Evolutionary conservation across 2,888 invertebrate genomes (phyloP), one percentile per base, ranked within the genome.

Genomic region (Sarcophaga caerulescens): DNA sequence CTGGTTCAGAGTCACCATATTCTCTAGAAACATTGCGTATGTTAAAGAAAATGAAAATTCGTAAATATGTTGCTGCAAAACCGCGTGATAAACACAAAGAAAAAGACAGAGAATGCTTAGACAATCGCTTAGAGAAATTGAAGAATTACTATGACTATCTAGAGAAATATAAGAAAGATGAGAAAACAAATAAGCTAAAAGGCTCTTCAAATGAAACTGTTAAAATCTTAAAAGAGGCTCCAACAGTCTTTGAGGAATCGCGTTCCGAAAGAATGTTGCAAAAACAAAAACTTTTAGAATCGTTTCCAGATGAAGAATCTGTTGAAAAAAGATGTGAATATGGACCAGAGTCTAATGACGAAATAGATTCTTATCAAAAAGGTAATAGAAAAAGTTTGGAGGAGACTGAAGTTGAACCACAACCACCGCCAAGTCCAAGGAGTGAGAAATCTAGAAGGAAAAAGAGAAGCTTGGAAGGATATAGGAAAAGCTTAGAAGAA

Each of bases 41-140:
- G 69, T 80, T 71, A 71, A 87, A 23, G 81, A 87, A 85, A 81
- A 88, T 88, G 85, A 81, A 65, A 11, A 87, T 88, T 47, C 80
- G 45, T 5, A 81, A 84, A 45, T 88, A 89, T 35, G 84, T 85
- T 23, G 81, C 88, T 4, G n/a, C 45, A n/a, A 84, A 78, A 47
- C 47, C 62, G 47, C 3, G 12, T 5, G 45, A 60, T 35, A 52
- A 68, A 75, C 57, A 68, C n/a, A 52, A 76, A 52, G 23, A 21
- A 66, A 70, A 83, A 10, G 35, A 35, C 35, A 35, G 35, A 35
- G 2, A 35, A 1, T 1, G 8, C 47, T 44, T 23, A 23, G 25
- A 68, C 12, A 80, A 81, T 65, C 3, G 44, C 5, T 19, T 23
- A 11, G 57, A 82, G 44, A 85, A 80, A 21, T 0, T 12, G 0